Percentiles rank a stretch among this genome's conserved stretches.
Evolutionary conservation across 2,888 invertebrate genomes (phyloP).

Genomic region (Drosophila niveifrons): DNA sequence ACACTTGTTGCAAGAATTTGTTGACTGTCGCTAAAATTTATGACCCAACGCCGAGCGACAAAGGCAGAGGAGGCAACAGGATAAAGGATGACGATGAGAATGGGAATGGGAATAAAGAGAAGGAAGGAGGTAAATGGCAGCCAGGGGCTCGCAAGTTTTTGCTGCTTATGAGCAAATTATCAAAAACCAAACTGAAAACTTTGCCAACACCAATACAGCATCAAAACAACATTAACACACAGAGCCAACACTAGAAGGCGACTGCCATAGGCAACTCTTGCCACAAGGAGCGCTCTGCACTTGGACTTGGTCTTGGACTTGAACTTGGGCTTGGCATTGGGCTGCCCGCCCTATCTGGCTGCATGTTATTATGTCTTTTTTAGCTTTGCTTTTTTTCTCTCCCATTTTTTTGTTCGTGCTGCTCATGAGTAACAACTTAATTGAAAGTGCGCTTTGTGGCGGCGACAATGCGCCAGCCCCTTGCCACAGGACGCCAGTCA

Average conservation of each 20-base stretch:
- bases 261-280: constrained; percentile 13
- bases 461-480: constrained; percentile 21
- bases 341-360: constrained; percentile 32
- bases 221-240: constrained; percentile 79
- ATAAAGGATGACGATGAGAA: constrained; percentile 29
- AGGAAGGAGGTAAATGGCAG: constrained; percentile 27
- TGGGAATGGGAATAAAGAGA: constrained; percentile 20
- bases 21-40: constrained; percentile 85
- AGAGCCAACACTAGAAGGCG: constrained; percentile 15
- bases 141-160: constrained; percentile 56
- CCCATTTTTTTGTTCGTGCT: constrained; percentile 18
- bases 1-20: constrained; percentile 85
- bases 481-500: constrained; percentile 57
- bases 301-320: constrained; percentile 20
- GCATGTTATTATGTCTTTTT: constrained; percentile 14
- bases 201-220: constrained; percentile 62
- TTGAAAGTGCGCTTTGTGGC: constrained; percentile 74
- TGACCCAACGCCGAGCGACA: constrained; percentile 71
- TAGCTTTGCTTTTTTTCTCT: neutral
- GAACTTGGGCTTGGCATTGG: constrained; percentile 9
- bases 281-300: constrained; percentile 27
- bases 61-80: constrained; percentile 35
- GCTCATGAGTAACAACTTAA: constrained; percentile 83
- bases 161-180: constrained; percentile 73
- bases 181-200: constrained; percentile 58